phyloP scores from a whole-genome alignment of 2,888 invertebrate species.

The Abrostola tripartita region DNA sequence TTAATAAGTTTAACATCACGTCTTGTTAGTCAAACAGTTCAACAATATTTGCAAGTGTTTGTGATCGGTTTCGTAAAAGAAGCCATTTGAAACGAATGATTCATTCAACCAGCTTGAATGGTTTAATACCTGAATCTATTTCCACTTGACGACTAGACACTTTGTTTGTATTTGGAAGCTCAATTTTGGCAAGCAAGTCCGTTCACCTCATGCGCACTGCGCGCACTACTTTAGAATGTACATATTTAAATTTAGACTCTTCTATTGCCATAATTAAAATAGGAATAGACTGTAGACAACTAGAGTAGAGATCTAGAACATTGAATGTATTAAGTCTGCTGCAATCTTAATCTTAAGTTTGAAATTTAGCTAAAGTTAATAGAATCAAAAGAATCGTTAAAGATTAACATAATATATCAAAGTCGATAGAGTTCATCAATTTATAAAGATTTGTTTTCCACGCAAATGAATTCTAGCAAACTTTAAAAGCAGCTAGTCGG shows the following conservation, averaged over 20 bases:
- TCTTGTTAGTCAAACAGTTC: too few species aligned
- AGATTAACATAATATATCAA: too few species aligned
- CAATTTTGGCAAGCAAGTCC: constrained; percentile 21
- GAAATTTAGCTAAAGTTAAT: too few species aligned
- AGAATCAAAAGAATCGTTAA: too few species aligned
- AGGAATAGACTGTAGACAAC: neutral
- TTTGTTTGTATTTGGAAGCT: constrained; percentile 6
- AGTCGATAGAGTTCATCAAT: too few species aligned
- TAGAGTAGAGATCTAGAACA: neutral
- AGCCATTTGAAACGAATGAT: constrained; percentile 21
- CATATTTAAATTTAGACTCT: neutral
- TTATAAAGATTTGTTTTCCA: too few species aligned
- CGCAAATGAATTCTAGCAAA: too few species aligned
- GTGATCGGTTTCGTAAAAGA: constrained; percentile 6
- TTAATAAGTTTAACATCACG: too few species aligned
- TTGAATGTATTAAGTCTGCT: neutral
- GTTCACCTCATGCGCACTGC: constrained; percentile 23
- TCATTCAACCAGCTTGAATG: constrained; percentile 22
- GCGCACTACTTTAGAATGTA: neutral
- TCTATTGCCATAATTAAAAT: constrained; percentile 1
- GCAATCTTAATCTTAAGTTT: neutral
- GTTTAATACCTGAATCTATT: constrained; percentile 19
- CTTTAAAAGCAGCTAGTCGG: too few species aligned
- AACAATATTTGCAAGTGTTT: neutral
- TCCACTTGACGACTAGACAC: constrained; percentile 18